Percentiles rank a stretch among this genome's conserved stretches.
These are phyloP conservation scores for Vidua chalybeata DNA, from an alignment of 2,113 vertebrate species.

Conservation along the genomic window DNA sequence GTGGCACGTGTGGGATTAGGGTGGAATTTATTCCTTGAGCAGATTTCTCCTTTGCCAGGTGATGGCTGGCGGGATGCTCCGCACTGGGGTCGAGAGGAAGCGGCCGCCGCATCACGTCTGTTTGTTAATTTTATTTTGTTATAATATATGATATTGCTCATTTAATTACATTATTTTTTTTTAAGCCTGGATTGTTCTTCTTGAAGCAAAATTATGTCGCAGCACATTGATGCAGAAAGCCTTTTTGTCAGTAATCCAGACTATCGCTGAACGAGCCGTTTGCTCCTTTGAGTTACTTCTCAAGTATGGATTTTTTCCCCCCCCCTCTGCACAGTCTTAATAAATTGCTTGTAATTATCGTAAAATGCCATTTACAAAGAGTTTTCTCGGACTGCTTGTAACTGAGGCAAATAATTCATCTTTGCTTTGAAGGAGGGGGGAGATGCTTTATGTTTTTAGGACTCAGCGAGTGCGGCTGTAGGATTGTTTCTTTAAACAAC, in stretches of 20 bases:
- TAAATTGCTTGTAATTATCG: conserved; percentile 62
- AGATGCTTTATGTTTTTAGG: conserved; percentile 35
- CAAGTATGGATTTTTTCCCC: not conserved
- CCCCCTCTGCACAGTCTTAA: not conserved
- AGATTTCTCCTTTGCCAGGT: conserved; percentile 71
- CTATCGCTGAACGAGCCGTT: conserved; percentile 34
- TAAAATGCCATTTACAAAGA: conserved; percentile 72
- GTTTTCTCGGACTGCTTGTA: conserved; percentile 59
- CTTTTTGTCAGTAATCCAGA: conserved; percentile 70
- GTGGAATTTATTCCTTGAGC: conserved; percentile 69
- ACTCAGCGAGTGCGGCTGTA: not conserved
- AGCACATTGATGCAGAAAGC: conserved; percentile 42
- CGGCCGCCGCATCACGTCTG: not conserved
- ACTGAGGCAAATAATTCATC: conserved; percentile 55
- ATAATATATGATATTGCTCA: not conserved
- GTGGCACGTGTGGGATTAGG: conserved; percentile 57
- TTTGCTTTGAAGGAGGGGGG: conserved; percentile 16
- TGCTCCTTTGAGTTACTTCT: conserved; percentile 48
- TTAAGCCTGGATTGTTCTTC: conserved; percentile 49
- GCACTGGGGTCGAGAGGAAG: conserved; percentile 17
- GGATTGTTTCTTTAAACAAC: conserved; percentile 52
- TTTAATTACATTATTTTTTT: not conserved
- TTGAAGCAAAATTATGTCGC: conserved; percentile 54
- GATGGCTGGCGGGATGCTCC: conserved; percentile 52
- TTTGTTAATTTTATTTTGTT: not conserved